Conservation (phyloP, 2,888 invertebrate genomes). For the Bhutanitis thaidina region DNA sequence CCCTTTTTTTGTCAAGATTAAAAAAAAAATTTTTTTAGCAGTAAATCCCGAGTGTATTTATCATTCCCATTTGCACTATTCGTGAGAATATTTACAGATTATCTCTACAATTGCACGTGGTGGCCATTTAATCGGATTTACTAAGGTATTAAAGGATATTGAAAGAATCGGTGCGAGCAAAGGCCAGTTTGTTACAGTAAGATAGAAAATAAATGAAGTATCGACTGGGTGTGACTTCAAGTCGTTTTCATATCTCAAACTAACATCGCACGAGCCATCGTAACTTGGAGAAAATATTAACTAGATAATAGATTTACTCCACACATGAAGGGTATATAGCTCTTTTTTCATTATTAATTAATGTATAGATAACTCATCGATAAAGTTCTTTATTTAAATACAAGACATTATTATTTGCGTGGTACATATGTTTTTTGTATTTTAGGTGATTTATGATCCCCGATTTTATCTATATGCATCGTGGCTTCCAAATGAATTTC, state of each 20-base stretch:
- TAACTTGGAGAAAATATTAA: constrained; percentile 59
- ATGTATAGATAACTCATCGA: too few relatives aligned
- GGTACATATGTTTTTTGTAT: too few relatives aligned
- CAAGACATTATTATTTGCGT: too few relatives aligned
- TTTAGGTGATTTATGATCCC: too few relatives aligned
- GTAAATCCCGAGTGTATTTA: too few relatives aligned
- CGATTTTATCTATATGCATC: too few relatives aligned
- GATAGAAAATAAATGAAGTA: not conserved
- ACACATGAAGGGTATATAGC: constrained; percentile 69
- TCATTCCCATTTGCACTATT: constrained; percentile 37
- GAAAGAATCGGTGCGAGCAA: constrained; percentile 24
- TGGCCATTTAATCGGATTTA: constrained; percentile 61
- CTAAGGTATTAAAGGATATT: constrained; percentile 40
- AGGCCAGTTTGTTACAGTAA: constrained; percentile 7
- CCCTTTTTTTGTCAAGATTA: too few relatives aligned
- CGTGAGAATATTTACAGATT: constrained; percentile 60
- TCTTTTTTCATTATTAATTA: too few relatives aligned
- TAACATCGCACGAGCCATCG: constrained; percentile 55
- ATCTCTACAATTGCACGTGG: constrained; percentile 46
- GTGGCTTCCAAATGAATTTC: too few relatives aligned
- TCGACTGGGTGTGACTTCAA: constrained; percentile 17
- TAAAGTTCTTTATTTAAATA: too few relatives aligned
- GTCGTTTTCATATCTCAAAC: constrained; percentile 45
- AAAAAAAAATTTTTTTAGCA: too few relatives aligned
- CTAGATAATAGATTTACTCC: constrained; percentile 49